Base-by-base conservation (phyloP, 2,113 vertebrate species). In the Rynchops niger region DNA sequence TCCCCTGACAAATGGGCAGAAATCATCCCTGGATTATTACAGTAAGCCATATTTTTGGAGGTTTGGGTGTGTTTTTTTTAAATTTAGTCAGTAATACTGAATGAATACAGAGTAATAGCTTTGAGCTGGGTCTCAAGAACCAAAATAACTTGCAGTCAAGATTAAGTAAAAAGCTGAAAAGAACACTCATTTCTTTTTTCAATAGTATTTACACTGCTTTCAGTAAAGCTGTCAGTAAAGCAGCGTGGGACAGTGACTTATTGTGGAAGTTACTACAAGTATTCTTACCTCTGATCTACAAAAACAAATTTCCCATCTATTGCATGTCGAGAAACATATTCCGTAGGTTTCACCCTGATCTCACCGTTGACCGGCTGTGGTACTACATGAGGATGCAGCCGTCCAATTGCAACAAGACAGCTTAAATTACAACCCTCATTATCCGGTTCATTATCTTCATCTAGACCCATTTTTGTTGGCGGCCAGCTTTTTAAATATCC, bases 401-500 rank as follows among this genome's bases (percentile, higher is more conserved):
- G 98, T 43, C 99, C 99, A 15, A 99, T 99, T 77, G 99, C 99
- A 4, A 99, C 99, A 12, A 99, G 98, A 98, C 99, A 99, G 98
- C 99, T 99, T 70, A 99, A 98, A 86, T 99, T 99, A 58, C 99
- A 99, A 49, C 99, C 99, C 97, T 99, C 99, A 5, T 99, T 99
- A 97, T 99, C 99, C 0, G 99, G 99, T 82, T 99, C 99, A 4
- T 99, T 99, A 95, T 99, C 99, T 90, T 99, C 99, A 3, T 99
- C 99, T 50, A 99, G 98, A 25, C 99, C 99, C 99, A 99, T 99
- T 97, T 99, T 99, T 36, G 99, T 99, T 59, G 99, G 99, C 0
- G 99, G 99, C 99, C 99, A 99, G 97, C 99, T 99, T 98, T 99
- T 99, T 96, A 99, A 96, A 97, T 99, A 99, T 88, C 99, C 99